These are phyloP conservation scores for Agraylea sexmaculata DNA, from an alignment of 1,140 invertebrate genomes.

Conservation along the genomic window DNA sequence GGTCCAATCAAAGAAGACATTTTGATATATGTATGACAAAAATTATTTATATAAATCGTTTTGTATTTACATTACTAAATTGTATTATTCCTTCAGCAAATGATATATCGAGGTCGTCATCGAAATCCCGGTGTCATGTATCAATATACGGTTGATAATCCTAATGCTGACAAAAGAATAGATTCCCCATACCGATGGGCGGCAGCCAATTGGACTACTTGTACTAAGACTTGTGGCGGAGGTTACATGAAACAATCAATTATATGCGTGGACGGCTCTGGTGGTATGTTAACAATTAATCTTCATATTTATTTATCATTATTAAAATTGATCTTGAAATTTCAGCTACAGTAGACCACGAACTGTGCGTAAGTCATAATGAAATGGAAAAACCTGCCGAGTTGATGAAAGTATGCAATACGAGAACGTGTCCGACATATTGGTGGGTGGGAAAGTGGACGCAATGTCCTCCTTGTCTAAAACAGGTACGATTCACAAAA, in stretches of 20 bases:
- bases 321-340: background rate
- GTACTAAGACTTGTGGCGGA: conserved; percentile 64
- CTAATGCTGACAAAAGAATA: conserved; percentile 1
- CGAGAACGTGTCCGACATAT: conserved; percentile 57
- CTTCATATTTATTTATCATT: conserved; percentile 1
- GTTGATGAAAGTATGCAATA: conserved; percentile 50
- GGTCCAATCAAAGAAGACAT: conserved; percentile 76
- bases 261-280: conserved; percentile 51
- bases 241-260: conserved; percentile 53
- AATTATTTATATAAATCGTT: background rate
- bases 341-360: conserved; percentile 47
- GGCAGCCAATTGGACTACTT: conserved; percentile 65
- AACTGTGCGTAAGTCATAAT: conserved; percentile 46
- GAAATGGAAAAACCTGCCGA: conserved; percentile 49
- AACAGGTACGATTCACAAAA: conserved; percentile 41
- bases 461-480: conserved; percentile 46
- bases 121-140: conserved; percentile 70
- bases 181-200: conserved; percentile 52
- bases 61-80: background rate
- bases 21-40: conserved; percentile 62
- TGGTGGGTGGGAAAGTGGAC: conserved; percentile 70
- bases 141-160: conserved; percentile 56
- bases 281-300: conserved; percentile 29
- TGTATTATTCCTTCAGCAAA: conserved; percentile 40
- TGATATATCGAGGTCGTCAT: conserved; percentile 64